Percentiles rank a stretch among this genome's conserved stretches.
Evolutionary conservation across 1,140 invertebrate species (phyloP).

Genomic region (Papilio helenus): DNA sequence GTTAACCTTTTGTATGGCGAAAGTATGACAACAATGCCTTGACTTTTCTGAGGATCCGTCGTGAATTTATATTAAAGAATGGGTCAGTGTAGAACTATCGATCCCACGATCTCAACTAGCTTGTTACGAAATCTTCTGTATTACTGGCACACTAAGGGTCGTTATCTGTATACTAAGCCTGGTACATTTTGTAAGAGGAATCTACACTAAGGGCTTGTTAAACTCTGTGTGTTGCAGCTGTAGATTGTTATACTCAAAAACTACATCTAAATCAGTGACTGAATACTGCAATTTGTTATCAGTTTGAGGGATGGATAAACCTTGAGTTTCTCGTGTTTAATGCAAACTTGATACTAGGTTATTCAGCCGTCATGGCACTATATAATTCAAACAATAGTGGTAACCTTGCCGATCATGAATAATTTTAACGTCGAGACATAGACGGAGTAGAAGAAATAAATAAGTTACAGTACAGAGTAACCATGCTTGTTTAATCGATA

Average conservation of each 20-base stretch:
- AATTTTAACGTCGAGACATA: slow-evolving; percentile 3
- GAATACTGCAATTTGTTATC: not conserved
- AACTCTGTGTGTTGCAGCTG: too few species aligned
- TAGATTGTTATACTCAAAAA: not conserved
- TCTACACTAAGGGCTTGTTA: too few species aligned
- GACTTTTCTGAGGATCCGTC: not conserved
- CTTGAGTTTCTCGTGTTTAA: slow-evolving; percentile 11
- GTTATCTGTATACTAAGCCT: too few species aligned
- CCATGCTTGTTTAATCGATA: slow-evolving; percentile 1
- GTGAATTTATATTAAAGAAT: slow-evolving; percentile 14
- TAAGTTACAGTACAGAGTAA: not conserved
- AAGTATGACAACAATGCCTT: slow-evolving; percentile 6
- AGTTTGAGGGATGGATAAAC: not conserved
- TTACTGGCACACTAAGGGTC: not conserved
- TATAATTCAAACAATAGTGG: not conserved
- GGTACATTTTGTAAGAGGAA: too few species aligned
- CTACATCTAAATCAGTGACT: not conserved
- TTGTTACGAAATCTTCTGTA: not conserved
- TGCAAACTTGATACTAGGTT: not conserved
- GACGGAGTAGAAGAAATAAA: not conserved
- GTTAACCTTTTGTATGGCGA: not conserved
- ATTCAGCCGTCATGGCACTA: not conserved
- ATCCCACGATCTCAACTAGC: not conserved
- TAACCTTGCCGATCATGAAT: slow-evolving; percentile 17
- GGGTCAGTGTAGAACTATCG: not conserved